These are phyloP conservation scores for Saguinus oedipus DNA, from an alignment of 2,797 vertebrate species.

Conservation along the genomic window DNA sequence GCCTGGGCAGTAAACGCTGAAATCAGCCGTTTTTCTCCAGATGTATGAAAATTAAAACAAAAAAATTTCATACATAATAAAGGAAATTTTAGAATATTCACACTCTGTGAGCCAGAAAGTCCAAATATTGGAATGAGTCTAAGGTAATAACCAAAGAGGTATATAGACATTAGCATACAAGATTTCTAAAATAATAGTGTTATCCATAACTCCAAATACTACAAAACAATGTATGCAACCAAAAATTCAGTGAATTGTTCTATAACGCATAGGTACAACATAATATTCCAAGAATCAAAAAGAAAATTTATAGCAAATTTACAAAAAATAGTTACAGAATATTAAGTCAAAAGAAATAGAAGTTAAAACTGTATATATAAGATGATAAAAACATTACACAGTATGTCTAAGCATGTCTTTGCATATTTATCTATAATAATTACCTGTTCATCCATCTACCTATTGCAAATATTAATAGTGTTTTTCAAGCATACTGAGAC, in stretches of 20 bases:
- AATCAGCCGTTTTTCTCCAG: neutral
- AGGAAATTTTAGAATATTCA: neutral
- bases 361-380: neutral
- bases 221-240: neutral
- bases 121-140: neutral
- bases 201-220: neutral
- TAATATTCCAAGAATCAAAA: neutral
- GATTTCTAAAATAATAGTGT: neutral
- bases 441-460: neutral
- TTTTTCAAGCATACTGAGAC: neutral
- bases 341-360: neutral
- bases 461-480: neutral
- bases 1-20: neutral
- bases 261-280: neutral
- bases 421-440: neutral
- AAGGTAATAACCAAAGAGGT: neutral
- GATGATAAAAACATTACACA: neutral
- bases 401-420: neutral
- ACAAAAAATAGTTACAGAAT: neutral
- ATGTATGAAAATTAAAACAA: neutral
- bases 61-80: neutral
- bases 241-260: neutral
- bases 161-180: neutral
- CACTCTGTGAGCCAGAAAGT: neutral
- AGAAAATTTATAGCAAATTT: neutral